phyloP scores from a whole-genome alignment of 2,113 vertebrate species.

The Oxygymnocypris stewartii region DNA sequence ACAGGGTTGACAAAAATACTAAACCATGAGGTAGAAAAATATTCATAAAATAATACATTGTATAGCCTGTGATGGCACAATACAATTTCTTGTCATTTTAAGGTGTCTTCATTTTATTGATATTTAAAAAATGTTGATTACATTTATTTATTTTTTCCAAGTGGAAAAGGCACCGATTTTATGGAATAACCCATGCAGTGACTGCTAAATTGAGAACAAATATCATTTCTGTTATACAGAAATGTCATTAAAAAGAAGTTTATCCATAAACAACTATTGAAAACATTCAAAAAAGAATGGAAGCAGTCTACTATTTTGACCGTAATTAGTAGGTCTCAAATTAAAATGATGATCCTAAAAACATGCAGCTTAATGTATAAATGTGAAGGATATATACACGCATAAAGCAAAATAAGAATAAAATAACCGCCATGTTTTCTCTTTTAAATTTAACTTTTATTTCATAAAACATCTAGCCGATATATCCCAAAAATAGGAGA shows the following conservation, averaged over 20 bases:
- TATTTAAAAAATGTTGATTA: too few relatives aligned
- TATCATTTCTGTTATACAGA: background rate
- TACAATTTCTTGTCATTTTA: too few relatives aligned
- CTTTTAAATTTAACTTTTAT: conserved; percentile 60
- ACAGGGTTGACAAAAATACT: too few relatives aligned
- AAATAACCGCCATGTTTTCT: too few relatives aligned
- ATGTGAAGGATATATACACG: background rate
- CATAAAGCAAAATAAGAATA: background rate
- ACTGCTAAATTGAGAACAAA: background rate
- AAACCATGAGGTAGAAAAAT: too few relatives aligned
- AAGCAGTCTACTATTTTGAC: background rate
- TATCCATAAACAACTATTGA: background rate
- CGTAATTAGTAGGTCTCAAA: background rate
- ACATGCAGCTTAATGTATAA: background rate
- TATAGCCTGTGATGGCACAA: too few relatives aligned
- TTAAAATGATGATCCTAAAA: background rate
- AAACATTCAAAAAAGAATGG: background rate
- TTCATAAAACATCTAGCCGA: conserved; percentile 38
- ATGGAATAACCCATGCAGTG: background rate
- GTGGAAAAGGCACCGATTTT: too few relatives aligned
- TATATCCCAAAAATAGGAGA: conserved; percentile 44
- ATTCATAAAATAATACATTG: too few relatives aligned
- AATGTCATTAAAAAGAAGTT: background rate
- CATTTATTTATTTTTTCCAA: too few relatives aligned
- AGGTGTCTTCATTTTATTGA: too few relatives aligned